phyloP scores from a whole-genome alignment of 2,888 invertebrate genomes.

The Didymodactylos carnosus region DNA sequence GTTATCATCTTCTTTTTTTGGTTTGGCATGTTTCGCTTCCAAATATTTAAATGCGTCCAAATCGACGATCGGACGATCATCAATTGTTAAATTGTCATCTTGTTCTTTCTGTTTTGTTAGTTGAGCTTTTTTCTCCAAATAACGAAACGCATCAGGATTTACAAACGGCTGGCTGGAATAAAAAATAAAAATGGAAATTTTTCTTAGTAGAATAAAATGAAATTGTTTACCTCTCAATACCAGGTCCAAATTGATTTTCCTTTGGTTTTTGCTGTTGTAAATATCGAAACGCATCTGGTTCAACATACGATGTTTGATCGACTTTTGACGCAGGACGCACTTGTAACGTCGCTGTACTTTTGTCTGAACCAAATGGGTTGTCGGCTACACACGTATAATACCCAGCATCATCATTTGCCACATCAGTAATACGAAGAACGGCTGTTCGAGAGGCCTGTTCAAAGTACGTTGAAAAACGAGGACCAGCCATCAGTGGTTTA shows the following conservation, averaged over 20 bases:
- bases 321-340: slow-evolving; percentile 1
- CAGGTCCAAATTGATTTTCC: neutral
- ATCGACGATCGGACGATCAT: slow-evolving; percentile 6
- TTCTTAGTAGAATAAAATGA: neutral
- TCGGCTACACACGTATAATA: slow-evolving; percentile 11
- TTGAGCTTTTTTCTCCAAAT: neutral
- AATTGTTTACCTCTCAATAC: neutral
- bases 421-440: slow-evolving; percentile 1
- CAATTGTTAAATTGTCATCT: neutral
- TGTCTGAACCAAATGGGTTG: slow-evolving; percentile 4
- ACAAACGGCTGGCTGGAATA: neutral
- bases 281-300: slow-evolving; percentile 14
- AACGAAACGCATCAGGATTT: neutral
- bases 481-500: slow-evolving; percentile 4
- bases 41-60: slow-evolving; percentile 3
- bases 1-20: neutral
- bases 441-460: slow-evolving; percentile 1
- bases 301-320: slow-evolving; percentile 1
- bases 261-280: neutral
- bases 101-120: neutral
- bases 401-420: neutral
- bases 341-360: slow-evolving; percentile 4
- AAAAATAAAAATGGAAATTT: too few species aligned
- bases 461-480: slow-evolving; percentile 7
- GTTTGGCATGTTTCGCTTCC: neutral